phyloP scores from a whole-genome alignment of 2,797 vertebrate genomes.

The Xiphorhynchus erythropygius region DNA sequence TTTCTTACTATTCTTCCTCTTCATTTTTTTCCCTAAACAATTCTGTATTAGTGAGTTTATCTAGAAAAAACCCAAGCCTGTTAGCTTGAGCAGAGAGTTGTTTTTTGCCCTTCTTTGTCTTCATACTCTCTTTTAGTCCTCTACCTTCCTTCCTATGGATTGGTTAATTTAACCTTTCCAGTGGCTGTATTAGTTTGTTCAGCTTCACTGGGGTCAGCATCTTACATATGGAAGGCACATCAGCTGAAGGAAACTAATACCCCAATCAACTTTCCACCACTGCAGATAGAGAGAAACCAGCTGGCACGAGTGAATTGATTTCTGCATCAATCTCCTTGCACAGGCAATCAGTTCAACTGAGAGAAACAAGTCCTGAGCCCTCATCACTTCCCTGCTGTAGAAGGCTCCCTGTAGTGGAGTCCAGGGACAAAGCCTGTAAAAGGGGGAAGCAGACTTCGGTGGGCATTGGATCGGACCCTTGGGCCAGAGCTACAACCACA shows the following conservation, averaged over 20 bases:
- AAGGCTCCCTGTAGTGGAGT: not conserved
- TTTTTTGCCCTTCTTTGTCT: not conserved
- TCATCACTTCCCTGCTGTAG: not conserved
- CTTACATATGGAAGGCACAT: not conserved
- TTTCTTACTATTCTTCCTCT: not conserved
- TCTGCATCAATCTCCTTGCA: constrained; percentile 1
- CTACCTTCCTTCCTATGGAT: not conserved
- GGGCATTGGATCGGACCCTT: not conserved
- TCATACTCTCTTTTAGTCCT: not conserved
- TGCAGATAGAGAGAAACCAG: not conserved
- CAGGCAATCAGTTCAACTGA: not conserved
- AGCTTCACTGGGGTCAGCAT: not conserved
- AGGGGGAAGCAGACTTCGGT: not conserved
- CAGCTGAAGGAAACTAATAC: not conserved
- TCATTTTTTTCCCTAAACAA: not conserved
- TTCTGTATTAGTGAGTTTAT: not conserved
- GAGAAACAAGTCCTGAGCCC: not conserved
- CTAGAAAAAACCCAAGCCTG: not conserved
- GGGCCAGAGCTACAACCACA: not conserved
- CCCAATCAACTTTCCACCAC: not conserved
- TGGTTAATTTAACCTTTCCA: not conserved
- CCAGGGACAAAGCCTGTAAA: not conserved
- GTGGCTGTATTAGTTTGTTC: not conserved
- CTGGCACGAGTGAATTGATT: constrained; percentile 18
- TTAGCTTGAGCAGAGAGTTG: not conserved